Conservation (phyloP, 2,888 invertebrate species). For the Ligdia adustata region DNA sequence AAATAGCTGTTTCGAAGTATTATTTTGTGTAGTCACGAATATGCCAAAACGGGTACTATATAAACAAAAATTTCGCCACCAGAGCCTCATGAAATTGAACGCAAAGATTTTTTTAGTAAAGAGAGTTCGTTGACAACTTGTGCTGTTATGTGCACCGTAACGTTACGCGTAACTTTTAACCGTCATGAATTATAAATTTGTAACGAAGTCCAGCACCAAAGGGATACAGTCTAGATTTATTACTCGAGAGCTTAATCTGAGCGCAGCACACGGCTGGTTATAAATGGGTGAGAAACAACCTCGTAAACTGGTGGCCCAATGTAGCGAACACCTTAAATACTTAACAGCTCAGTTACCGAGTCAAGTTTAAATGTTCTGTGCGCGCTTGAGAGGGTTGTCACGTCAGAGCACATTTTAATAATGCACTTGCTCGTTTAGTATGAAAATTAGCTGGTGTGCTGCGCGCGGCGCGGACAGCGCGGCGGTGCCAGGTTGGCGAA, state of each 20-base stretch:
- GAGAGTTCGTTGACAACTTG: too few relatives aligned
- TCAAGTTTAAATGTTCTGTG: constrained; percentile 67
- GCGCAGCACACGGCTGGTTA: constrained; percentile 28
- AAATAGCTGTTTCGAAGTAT: constrained; percentile 47
- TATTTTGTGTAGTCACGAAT: constrained; percentile 33
- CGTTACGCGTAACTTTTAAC: too few relatives aligned
- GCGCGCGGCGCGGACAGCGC: too few relatives aligned
- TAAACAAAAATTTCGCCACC: constrained; percentile 29
- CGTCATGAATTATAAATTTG: constrained; percentile 8
- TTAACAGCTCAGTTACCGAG: constrained; percentile 62
- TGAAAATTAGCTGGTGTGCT: constrained; percentile 78
- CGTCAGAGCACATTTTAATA: constrained; percentile 77
- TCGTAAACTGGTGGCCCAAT: constrained; percentile 54
- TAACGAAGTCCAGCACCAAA: constrained; percentile 14
- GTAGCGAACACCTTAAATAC: constrained; percentile 65
- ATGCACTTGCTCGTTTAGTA: constrained; percentile 80
- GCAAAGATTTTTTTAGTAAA: too few relatives aligned
- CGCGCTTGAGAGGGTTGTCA: constrained; percentile 69
- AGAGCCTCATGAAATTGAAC: too few relatives aligned
- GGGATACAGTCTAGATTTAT: constrained; percentile 26
- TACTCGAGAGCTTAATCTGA: constrained; percentile 34
- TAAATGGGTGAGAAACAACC: constrained; percentile 40
- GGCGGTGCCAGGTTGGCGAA: too few relatives aligned
- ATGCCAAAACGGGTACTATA: constrained; percentile 21
- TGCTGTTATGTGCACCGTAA: too few relatives aligned